Evolutionary conservation across 1,140 invertebrate genomes (phyloP).

Genomic region (Ridgeia piscesae): DNA sequence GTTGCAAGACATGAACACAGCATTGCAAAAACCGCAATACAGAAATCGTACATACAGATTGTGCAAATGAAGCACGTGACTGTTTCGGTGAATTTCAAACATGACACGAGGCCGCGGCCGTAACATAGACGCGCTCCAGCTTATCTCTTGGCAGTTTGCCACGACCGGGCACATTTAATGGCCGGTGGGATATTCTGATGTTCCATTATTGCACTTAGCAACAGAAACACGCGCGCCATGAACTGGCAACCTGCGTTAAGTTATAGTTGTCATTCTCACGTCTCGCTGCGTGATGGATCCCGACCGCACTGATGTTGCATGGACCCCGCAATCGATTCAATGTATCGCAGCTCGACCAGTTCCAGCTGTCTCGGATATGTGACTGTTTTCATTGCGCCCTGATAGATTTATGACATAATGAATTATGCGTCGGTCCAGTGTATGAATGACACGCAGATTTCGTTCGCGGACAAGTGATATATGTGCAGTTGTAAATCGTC

Average conservation of each 20-base stretch:
- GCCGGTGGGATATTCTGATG: neutral
- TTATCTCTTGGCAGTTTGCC: neutral
- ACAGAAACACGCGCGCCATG: neutral
- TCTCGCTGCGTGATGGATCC: neutral
- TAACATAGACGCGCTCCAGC: neutral
- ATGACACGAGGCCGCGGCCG: neutral
- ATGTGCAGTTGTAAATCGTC: neutral
- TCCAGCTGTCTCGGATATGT: neutral
- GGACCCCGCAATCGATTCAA: neutral
- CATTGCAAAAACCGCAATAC: neutral
- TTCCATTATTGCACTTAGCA: neutral
- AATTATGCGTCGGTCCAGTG: neutral
- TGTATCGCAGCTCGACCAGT: neutral
- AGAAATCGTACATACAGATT: neutral
- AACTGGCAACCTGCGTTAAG: neutral
- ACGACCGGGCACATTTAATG: neutral
- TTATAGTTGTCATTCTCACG: neutral
- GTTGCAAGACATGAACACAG: neutral
- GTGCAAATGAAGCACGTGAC: neutral
- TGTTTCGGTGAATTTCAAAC: neutral
- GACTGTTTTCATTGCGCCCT: neutral
- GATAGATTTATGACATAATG: neutral
- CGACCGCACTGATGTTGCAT: neutral
- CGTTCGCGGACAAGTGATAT: neutral
- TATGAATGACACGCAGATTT: neutral